Evolutionary conservation across 1,140 invertebrate species (phyloP).

Genomic region (Leptopilina boulardi): DNA sequence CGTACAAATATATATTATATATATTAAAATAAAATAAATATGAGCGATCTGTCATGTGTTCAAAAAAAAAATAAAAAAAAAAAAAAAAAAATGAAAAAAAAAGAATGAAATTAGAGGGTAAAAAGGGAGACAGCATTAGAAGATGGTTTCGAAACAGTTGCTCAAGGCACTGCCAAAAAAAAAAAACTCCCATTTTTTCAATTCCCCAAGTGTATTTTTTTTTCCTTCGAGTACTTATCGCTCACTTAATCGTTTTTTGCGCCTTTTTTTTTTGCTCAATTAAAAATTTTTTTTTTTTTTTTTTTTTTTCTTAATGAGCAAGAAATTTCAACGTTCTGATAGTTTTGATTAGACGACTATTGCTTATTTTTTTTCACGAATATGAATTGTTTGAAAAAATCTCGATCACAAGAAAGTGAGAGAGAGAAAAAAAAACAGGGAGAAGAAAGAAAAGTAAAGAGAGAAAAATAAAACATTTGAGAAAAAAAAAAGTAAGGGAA

Average conservation of each 20-base stretch:
- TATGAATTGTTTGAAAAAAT: not conserved
- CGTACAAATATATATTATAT: conserved; percentile 69
- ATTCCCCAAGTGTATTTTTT: conserved; percentile 40
- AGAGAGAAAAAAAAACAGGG: conserved; percentile 42
- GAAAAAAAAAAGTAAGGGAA: conserved; percentile 53
- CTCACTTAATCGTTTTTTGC: conserved; percentile 48
- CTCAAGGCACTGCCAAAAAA: conserved; percentile 75
- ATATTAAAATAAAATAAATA: conserved; percentile 62
- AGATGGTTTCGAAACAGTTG: conserved; percentile 71
- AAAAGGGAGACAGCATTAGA: conserved; percentile 53
- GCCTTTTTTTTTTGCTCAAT: conserved; percentile 49
- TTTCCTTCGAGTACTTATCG: conserved; percentile 57
- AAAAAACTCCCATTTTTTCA: conserved; percentile 56
- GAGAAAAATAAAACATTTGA: conserved; percentile 45
- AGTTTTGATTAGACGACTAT: not conserved
- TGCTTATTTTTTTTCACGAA: conserved; percentile 7
- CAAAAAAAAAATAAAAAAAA: conserved; percentile 64
- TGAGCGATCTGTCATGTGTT: conserved; percentile 74
- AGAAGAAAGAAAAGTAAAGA: conserved; percentile 48
- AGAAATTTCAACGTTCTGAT: not conserved
- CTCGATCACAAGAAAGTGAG: not conserved
- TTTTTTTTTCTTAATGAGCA: no score
- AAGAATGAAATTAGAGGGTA: conserved; percentile 55
- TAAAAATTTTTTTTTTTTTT: conserved; percentile 32
- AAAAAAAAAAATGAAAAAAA: conserved; percentile 48